A percentile compares a stretch with the other conserved stretches of the same genome.
Evolutionary conservation across 2,888 invertebrate genomes (phyloP).

Genomic region (Caprella mutica): DNA sequence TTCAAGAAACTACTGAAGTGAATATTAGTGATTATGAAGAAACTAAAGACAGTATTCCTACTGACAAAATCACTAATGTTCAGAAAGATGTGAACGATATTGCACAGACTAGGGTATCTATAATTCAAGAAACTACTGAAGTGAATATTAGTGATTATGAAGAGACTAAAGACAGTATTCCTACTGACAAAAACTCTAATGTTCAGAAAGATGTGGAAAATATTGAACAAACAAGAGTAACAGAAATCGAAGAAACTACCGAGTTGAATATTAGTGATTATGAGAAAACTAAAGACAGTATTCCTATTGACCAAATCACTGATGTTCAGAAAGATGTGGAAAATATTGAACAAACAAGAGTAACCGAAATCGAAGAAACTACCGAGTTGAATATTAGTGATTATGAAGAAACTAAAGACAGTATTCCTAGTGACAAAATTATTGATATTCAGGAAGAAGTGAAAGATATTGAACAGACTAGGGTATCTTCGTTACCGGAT

Average conservation of each 20-base stretch:
- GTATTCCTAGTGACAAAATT: background rate
- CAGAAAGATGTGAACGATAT: background rate
- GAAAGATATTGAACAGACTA: background rate
- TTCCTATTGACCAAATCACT: background rate
- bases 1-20: too few relatives aligned
- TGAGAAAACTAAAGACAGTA: background rate
- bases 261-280: too few relatives aligned
- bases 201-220: background rate
- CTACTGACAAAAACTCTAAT: background rate
- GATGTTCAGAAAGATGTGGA: background rate
- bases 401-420: background rate
- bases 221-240: conserved; percentile 5
- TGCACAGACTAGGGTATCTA: background rate
- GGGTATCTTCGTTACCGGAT: too few relatives aligned
- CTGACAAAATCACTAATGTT: background rate
- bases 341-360: conserved; percentile 3
- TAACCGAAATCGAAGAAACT: background rate
- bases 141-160: too few relatives aligned
- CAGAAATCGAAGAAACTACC: too few relatives aligned
- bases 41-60: conserved; percentile 2
- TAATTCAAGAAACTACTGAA: too few relatives aligned
- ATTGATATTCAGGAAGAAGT: background rate
- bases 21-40: conserved; percentile 8
- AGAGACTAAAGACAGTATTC: background rate
- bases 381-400: background rate